Conservation (phyloP, 2,113 vertebrate species). For the Dendropsophus ebraccatus region DNA sequence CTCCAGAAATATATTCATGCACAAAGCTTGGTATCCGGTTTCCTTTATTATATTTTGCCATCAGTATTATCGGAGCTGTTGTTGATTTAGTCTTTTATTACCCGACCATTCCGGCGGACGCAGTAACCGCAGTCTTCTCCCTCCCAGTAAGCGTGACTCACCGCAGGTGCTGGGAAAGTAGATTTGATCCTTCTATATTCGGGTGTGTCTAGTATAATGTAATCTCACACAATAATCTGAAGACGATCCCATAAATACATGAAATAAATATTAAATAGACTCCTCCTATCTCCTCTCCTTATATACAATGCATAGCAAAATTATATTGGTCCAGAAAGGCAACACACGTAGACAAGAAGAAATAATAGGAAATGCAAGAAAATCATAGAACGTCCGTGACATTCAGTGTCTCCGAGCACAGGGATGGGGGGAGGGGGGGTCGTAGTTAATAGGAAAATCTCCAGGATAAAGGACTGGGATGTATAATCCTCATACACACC, state of each 20-base stretch:
- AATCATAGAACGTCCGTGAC: background rate
- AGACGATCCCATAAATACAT: conserved; percentile 78
- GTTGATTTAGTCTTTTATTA: too few relatives aligned
- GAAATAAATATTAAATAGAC: conserved; percentile 80
- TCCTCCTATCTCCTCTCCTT: conserved; percentile 64
- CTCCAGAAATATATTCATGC: background rate
- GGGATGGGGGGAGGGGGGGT: background rate
- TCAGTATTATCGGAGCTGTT: background rate
- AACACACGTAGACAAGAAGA: conserved; percentile 31
- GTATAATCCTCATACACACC: background rate
- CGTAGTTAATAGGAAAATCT: background rate
- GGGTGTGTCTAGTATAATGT: background rate
- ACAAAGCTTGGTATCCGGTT: background rate
- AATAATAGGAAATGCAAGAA: conserved; percentile 51
- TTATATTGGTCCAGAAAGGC: conserved; percentile 63
- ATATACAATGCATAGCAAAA: conserved; percentile 82
- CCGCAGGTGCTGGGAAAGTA: background rate
- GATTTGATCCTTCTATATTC: background rate
- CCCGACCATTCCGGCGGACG: too few relatives aligned
- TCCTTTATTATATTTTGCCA: background rate
- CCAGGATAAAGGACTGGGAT: background rate
- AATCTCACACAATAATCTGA: conserved; percentile 60
- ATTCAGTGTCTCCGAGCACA: background rate
- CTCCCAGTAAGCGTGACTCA: background rate
- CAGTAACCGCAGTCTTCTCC: background rate